These are phyloP conservation scores for Odontocolon sp. DNA, from an alignment of 2,888 invertebrate species.

Conservation along the genomic window DNA sequence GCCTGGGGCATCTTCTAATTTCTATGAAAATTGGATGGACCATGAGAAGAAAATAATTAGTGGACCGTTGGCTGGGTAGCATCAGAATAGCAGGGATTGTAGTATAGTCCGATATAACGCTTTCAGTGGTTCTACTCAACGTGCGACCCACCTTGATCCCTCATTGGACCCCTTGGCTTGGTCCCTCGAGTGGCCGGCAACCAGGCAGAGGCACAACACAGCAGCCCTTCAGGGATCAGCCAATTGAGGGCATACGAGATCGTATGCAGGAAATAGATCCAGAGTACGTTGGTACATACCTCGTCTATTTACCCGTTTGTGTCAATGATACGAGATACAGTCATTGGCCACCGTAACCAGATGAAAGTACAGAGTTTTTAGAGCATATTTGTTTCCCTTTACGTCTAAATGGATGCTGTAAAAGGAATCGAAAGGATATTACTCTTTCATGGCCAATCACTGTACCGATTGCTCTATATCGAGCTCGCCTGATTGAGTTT, in stretches of 20 bases:
- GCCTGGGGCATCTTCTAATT: conserved; percentile 28
- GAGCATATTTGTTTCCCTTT: no score
- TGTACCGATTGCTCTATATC: no score
- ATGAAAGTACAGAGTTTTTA: no score
- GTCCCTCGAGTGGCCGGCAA: conserved; percentile 22
- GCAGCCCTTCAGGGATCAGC: conserved; percentile 21
- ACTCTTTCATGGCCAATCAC: no score
- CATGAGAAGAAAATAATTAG: conserved; percentile 49
- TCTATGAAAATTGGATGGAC: conserved; percentile 48
- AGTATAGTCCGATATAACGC: conserved; percentile 10
- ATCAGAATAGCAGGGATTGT: neutral
- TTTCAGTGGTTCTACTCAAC: conserved; percentile 38
- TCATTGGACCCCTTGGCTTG: conserved; percentile 7
- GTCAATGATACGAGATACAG: no score
- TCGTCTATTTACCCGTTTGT: neutral
- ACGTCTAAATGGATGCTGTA: no score
- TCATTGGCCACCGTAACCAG: no score
- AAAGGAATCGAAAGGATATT: no score
- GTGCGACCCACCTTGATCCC: conserved; percentile 23
- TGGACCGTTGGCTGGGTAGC: neutral
- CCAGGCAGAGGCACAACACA: neutral
- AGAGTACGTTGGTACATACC: neutral
- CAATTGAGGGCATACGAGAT: conserved; percentile 53
- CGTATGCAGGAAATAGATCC: conserved; percentile 36
- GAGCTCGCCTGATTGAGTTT: no score